These are phyloP conservation scores for Megalops cyprinoides DNA, from an alignment of 2,797 vertebrate species.

Conservation along the genomic window DNA sequence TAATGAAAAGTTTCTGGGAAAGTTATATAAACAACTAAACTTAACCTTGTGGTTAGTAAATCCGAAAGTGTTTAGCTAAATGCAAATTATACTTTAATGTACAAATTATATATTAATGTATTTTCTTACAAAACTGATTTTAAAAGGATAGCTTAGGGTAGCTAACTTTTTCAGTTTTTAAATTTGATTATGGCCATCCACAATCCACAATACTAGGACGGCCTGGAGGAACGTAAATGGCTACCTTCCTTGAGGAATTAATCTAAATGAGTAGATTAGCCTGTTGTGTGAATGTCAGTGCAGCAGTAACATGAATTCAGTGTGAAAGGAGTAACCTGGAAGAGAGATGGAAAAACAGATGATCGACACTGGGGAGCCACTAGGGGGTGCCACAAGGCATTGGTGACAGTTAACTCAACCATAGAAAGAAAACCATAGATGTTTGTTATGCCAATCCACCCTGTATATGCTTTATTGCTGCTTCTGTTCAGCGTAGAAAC, in stretches of 20 bases:
- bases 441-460: neutral
- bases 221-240: neutral
- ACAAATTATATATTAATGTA: neutral
- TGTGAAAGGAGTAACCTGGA: neutral
- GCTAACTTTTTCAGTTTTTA: too few species aligned
- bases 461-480: neutral
- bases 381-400: neutral
- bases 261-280: slow-evolving; percentile 1
- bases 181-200: too few species aligned
- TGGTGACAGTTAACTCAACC: too few species aligned
- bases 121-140: neutral
- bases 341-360: slow-evolving; percentile 5
- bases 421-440: neutral
- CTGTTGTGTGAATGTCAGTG: neutral
- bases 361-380: neutral
- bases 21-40: neutral
- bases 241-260: neutral
- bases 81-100: neutral
- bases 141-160: too few species aligned
- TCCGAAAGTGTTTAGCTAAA: too few species aligned
- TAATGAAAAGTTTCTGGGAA: too few species aligned
- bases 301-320: neutral
- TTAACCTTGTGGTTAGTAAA: too few species aligned
- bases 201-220: neutral
- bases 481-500: neutral